Conservation (phyloP, 2,113 vertebrate genomes). For the Microcebus griseorufus region DNA sequence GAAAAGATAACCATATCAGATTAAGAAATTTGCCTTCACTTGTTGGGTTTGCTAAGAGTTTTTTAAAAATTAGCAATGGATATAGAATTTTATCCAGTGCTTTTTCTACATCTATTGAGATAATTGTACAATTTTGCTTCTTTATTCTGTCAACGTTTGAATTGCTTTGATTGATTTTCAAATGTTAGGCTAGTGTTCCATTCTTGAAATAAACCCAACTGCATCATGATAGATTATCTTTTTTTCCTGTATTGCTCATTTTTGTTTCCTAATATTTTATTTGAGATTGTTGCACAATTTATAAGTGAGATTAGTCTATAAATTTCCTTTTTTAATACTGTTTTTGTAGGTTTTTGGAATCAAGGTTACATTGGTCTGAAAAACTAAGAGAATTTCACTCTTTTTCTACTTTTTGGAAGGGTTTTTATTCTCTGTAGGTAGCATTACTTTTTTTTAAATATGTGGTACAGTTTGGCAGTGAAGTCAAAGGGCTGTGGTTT, state of each 20-base stretch:
- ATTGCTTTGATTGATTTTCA: background rate
- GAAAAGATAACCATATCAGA: background rate
- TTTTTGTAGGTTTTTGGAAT: background rate
- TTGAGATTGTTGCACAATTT: background rate
- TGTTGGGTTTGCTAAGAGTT: background rate
- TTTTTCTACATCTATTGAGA: background rate
- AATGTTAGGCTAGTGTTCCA: background rate
- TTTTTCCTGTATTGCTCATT: background rate
- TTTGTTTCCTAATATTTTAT: constrained; percentile 25
- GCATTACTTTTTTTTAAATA: background rate
- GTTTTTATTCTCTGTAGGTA: background rate
- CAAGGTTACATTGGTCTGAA: background rate
- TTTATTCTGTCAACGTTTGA: background rate
- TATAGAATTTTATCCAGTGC: background rate
- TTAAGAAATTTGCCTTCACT: background rate
- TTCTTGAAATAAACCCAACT: constrained; percentile 9
- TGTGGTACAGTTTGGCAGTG: background rate
- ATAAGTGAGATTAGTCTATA: background rate
- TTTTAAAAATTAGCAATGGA: background rate
- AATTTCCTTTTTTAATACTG: background rate
- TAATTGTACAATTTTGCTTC: background rate
- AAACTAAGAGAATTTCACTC: background rate
- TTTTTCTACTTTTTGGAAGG: background rate
- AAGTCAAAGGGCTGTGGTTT: background rate
- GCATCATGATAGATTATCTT: background rate